A percentile compares a stretch with the other conserved stretches of the same genome.
Conservation (phyloP, 2,888 invertebrate genomes). For the Tetragonisca angustula region DNA sequence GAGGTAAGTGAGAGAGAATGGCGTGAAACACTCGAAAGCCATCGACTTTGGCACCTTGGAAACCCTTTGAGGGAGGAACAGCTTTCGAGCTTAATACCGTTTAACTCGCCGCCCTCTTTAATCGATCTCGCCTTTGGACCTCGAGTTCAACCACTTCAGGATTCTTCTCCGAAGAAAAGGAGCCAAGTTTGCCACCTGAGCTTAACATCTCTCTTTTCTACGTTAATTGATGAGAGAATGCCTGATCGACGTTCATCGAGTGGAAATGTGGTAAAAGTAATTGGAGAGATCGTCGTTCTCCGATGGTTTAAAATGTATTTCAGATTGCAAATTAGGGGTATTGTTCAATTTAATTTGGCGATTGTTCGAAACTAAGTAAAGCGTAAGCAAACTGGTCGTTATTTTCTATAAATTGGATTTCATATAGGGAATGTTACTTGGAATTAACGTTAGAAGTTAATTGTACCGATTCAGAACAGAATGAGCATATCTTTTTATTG, state of each 20-base stretch:
- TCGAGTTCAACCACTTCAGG: slow-evolving; percentile 42
- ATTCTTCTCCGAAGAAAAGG: slow-evolving; percentile 38
- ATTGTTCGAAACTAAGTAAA: no score
- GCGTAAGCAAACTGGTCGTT: no score
- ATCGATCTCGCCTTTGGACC: slow-evolving; percentile 53
- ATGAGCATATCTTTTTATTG: not conserved
- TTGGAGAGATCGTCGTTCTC: not conserved
- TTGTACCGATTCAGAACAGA: not conserved
- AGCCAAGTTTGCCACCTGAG: slow-evolving; percentile 29
- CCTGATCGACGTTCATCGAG: not conserved
- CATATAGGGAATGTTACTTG: not conserved
- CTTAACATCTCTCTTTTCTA: slow-evolving; percentile 22
- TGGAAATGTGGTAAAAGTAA: not conserved
- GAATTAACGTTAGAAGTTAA: not conserved
- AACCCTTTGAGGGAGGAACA: slow-evolving; percentile 61
- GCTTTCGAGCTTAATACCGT: slow-evolving; percentile 65
- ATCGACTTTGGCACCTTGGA: slow-evolving; percentile 59
- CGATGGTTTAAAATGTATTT: not conserved
- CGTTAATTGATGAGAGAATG: slow-evolving; percentile 6
- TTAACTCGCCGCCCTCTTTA: slow-evolving; percentile 61
- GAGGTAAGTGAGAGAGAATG: slow-evolving; percentile 47
- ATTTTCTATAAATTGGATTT: not conserved
- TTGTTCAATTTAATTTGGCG: not conserved
- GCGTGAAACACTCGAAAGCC: slow-evolving; percentile 63
- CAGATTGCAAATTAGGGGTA: not conserved